Conservation (phyloP, 35 echinoderm and acorn worm genomes). For the Ophioderma brevispina region DNA sequence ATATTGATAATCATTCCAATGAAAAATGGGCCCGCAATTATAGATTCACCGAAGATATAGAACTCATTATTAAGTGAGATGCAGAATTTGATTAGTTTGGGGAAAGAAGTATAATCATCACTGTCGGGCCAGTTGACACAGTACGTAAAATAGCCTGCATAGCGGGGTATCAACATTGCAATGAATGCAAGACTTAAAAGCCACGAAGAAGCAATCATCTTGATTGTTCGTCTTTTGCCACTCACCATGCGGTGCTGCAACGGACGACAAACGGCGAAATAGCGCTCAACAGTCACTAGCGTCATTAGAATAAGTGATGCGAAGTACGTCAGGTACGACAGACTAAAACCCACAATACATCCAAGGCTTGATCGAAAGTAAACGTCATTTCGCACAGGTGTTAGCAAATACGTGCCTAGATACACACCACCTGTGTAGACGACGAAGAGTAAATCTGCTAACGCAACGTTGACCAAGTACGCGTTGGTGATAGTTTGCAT, state of each 20-base stretch:
- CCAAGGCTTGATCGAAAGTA: neutral
- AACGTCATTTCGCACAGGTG: neutral
- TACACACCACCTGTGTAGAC: neutral
- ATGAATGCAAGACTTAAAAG: neutral
- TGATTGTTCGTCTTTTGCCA: neutral
- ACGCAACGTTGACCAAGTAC: neutral
- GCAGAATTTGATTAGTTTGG: neutral
- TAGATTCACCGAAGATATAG: neutral
- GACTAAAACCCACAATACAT: neutral
- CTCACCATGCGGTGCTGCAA: neutral
- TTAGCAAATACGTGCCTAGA: neutral
- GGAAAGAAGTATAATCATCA: neutral
- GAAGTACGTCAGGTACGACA: neutral
- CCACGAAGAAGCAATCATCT: conserved; percentile 1
- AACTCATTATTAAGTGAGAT: neutral
- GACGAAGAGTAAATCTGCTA: neutral
- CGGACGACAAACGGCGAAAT: neutral
- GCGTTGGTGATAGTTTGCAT: neutral
- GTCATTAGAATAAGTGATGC: neutral
- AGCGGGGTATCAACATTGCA: neutral
- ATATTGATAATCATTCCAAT: neutral
- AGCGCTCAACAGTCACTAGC: neutral
- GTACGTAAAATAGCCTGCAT: neutral
- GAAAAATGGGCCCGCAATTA: neutral
- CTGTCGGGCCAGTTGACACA: conserved; percentile 8